These are phyloP conservation scores for Anguilla megastoma DNA, from an alignment of 2,797 vertebrate species.

Conservation along the genomic window DNA sequence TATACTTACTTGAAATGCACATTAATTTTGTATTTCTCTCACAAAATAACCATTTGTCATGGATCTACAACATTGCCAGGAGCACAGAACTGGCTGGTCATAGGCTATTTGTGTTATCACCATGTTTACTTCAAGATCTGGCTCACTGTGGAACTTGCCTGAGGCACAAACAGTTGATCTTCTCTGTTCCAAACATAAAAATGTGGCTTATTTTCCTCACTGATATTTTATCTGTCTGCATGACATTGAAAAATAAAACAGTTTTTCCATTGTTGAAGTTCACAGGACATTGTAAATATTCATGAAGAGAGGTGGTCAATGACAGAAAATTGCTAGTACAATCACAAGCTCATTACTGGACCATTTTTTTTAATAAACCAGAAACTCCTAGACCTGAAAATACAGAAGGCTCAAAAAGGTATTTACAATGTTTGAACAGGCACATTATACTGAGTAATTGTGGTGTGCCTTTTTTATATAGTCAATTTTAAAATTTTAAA, in stretches of 20 bases:
- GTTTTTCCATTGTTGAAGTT: neutral
- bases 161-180: neutral
- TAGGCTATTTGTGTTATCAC: neutral
- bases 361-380: neutral
- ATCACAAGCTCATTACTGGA: neutral
- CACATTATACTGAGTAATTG: neutral
- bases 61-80: neutral
- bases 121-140: conserved; percentile 6
- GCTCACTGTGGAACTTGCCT: neutral
- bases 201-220: neutral
- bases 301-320: neutral
- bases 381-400: conserved; percentile 13
- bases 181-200: neutral
- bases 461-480: too few species aligned
- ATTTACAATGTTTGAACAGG: neutral
- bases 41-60: neutral
- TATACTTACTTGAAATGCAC: neutral
- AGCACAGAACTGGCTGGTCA: neutral
- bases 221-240: neutral
- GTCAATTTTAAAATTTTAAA: neutral
- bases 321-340: neutral
- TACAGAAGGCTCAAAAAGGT: neutral
- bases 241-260: neutral
- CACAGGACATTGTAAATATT: neutral
- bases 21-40: neutral